Conservation (phyloP, 1,140 invertebrate genomes). For the Macrostomum lignano region DNA sequence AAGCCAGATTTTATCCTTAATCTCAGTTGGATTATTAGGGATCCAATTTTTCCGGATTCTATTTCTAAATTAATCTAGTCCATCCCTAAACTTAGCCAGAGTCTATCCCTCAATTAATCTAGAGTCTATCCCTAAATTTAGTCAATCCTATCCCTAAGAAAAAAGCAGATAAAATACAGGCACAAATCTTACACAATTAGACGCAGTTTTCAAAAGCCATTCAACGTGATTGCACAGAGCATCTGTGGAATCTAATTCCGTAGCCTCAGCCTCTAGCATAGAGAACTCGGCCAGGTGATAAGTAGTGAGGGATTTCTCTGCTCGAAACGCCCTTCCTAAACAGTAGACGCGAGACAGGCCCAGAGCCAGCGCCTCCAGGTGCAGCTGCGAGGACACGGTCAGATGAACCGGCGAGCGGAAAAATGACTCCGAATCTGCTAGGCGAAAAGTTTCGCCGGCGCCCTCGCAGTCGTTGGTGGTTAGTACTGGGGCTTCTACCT, state of each 20-base stretch:
- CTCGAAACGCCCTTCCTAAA: constrained; percentile 65
- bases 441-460: constrained; percentile 56
- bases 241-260: constrained; percentile 44
- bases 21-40: no score
- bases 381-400: constrained; percentile 1
- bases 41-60: no score
- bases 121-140: no score
- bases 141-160: no score
- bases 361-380: constrained; percentile 7
- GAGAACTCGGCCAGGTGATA: constrained; percentile 90
- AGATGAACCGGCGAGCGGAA: not conserved
- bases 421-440: not conserved
- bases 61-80: no score
- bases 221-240: constrained; percentile 24
- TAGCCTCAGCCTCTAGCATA: constrained; percentile 75
- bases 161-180: no score
- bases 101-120: no score
- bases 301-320: constrained; percentile 53
- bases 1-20: no score
- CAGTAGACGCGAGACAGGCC: constrained; percentile 58
- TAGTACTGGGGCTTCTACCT: constrained; percentile 66
- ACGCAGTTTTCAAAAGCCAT: no score
- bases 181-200: no score
- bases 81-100: no score
- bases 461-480: constrained; percentile 96